Conservation (phyloP, 2,797 vertebrate genomes). For the Halcyon leucocephala region DNA sequence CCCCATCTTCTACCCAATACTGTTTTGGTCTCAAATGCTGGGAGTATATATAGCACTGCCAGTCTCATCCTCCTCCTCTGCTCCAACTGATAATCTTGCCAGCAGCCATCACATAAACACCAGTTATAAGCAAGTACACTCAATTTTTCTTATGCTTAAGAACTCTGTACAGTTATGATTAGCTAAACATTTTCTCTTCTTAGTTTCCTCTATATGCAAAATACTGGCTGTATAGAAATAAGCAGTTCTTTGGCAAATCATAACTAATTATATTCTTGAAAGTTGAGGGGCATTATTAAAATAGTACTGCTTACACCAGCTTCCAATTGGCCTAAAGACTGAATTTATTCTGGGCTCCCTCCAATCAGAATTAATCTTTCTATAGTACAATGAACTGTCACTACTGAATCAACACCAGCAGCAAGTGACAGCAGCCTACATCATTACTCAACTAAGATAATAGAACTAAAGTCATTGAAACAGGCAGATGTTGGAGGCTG, state of each 20-base stretch:
- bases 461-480: constrained; percentile 43
- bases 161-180: background rate
- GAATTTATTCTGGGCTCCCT: constrained; percentile 11
- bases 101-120: background rate
- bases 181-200: background rate
- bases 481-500: constrained; percentile 60
- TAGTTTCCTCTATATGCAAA: background rate
- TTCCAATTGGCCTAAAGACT: constrained; percentile 3
- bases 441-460: constrained; percentile 60
- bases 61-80: background rate
- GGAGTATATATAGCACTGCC: background rate
- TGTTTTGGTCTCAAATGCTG: background rate
- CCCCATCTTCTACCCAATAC: background rate
- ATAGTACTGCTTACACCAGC: background rate
- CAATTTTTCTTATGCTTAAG: background rate
- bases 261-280: background rate
- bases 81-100: background rate
- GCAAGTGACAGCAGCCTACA: constrained; percentile 40
- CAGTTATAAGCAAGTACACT: background rate
- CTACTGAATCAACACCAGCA: constrained; percentile 44
- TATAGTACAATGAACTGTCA: background rate
- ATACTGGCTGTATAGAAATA: background rate
- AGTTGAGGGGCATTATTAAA: background rate
- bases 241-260: background rate
- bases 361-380: constrained; percentile 38